Conservation (phyloP, 2,888 invertebrate genomes). For the Nesidiocoris tenuis region DNA sequence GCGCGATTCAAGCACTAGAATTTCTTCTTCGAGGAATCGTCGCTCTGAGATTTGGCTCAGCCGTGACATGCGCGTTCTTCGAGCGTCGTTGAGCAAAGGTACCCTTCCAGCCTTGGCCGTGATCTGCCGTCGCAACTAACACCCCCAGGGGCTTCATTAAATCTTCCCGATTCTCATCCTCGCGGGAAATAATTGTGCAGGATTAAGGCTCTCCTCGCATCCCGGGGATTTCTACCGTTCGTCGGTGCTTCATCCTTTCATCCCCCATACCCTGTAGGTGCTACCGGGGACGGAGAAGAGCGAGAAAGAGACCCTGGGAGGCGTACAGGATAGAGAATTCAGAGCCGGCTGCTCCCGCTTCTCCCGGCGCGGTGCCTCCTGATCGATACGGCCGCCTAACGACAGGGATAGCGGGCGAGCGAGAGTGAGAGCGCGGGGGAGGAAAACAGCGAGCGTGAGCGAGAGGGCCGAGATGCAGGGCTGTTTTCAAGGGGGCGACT, state of each 20-base stretch:
- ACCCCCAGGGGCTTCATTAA: conserved; percentile 24
- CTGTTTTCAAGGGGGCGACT: not conserved
- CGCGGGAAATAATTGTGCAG: conserved; percentile 22
- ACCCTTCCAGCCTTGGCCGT: too few species aligned
- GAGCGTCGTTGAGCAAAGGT: too few species aligned
- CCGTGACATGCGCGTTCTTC: too few species aligned
- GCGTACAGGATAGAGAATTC: not conserved
- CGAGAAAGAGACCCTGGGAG: not conserved
- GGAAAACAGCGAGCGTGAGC: not conserved
- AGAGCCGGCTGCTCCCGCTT: not conserved
- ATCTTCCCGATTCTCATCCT: conserved; percentile 12
- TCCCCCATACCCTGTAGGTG: not conserved
- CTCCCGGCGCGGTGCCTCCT: conserved; percentile 9
- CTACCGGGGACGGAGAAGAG: conserved; percentile 13
- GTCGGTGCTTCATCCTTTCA: conserved; percentile 4
- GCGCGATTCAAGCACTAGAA: too few species aligned
- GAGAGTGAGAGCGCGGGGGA: not conserved
- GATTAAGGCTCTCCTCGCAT: not conserved
- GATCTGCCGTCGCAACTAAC: not conserved
- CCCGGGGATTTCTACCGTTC: not conserved
- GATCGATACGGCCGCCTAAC: conserved; percentile 4
- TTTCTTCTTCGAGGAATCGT: too few species aligned
- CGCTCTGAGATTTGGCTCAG: too few species aligned
- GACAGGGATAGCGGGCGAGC: not conserved
- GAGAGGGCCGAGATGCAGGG: not conserved